phyloP scores from a whole-genome alignment of 92 coral and sea anemone species.

The Meandrina meandrites region DNA sequence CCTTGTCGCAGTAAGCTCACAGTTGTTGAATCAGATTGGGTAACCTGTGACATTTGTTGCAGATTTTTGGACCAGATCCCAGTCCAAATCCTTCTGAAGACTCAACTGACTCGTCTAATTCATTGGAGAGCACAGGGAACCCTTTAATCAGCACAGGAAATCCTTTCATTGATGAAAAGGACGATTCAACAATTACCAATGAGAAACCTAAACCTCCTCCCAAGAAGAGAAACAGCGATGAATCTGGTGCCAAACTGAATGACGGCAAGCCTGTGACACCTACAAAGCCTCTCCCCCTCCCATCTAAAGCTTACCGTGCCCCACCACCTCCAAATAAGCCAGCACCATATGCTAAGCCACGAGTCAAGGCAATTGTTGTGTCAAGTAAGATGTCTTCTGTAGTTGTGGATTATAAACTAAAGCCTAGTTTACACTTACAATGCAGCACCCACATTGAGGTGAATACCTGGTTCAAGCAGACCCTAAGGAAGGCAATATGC shows the following conservation, averaged over 20 bases:
- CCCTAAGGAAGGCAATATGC: no score
- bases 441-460: not conserved
- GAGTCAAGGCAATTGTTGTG: slow-evolving; percentile 12
- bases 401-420: not conserved
- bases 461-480: no score
- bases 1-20: not conserved
- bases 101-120: slow-evolving; percentile 9
- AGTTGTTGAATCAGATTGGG: not conserved
- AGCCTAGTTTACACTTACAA: not conserved
- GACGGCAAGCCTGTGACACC: slow-evolving; percentile 29
- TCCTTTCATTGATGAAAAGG: slow-evolving; percentile 34
- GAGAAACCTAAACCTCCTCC: slow-evolving; percentile 62
- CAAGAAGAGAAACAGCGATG: slow-evolving; percentile 60
- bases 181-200: not conserved
- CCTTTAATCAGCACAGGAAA: slow-evolving; percentile 31
- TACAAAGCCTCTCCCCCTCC: slow-evolving; percentile 39
- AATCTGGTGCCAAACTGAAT: not conserved
- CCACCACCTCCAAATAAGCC: slow-evolving; percentile 53
- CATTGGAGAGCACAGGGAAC: slow-evolving; percentile 25
- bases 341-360: not conserved
- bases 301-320: slow-evolving; percentile 40
- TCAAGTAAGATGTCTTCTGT: slow-evolving; percentile 9
- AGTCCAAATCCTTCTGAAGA: slow-evolving; percentile 14
- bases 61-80: slow-evolving; percentile 49
- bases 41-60: not conserved